Evolutionary conservation across 2,797 vertebrate species (phyloP).

Genomic region (Sphenodon punctatus): DNA sequence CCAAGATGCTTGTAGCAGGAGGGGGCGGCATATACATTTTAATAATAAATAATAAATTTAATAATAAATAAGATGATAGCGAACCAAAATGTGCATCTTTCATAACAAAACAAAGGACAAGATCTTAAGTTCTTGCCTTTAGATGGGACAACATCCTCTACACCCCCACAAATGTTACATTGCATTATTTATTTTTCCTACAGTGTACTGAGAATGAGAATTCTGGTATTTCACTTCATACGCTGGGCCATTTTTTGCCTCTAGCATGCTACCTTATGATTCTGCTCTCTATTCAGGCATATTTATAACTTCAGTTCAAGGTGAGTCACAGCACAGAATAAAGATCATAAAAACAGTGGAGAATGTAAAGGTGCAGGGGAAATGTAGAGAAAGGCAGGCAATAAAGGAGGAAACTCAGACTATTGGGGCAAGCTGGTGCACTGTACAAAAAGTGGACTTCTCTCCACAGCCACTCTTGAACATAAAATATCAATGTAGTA

Average conservation of each 20-base stretch:
- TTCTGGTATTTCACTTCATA: neutral
- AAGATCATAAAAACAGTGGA: slow-evolving; percentile 13
- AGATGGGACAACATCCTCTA: too few relatives aligned
- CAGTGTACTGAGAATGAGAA: neutral
- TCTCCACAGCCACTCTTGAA: neutral
- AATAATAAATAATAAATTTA: too few relatives aligned
- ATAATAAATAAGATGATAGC: too few relatives aligned
- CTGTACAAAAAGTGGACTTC: neutral
- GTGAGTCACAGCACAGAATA: slow-evolving; percentile 2
- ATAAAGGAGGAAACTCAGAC: accelerated
- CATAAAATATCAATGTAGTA: neutral
- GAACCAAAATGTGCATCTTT: too few relatives aligned
- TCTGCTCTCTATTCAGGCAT: neutral
- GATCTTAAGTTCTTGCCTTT: too few relatives aligned
- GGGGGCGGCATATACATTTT: too few relatives aligned
- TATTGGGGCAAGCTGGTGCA: neutral
- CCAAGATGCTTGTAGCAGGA: too few relatives aligned
- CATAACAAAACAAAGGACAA: too few relatives aligned
- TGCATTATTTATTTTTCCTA: neutral
- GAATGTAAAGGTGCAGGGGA: too few relatives aligned
- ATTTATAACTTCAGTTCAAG: slow-evolving; percentile 24
- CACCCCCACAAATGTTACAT: too few relatives aligned
- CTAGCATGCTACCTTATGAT: neutral
- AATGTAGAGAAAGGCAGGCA: neutral
- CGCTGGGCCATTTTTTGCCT: neutral